Evolutionary conservation across 2,113 vertebrate genomes (phyloP).

Genomic region (Centropristis striata): DNA sequence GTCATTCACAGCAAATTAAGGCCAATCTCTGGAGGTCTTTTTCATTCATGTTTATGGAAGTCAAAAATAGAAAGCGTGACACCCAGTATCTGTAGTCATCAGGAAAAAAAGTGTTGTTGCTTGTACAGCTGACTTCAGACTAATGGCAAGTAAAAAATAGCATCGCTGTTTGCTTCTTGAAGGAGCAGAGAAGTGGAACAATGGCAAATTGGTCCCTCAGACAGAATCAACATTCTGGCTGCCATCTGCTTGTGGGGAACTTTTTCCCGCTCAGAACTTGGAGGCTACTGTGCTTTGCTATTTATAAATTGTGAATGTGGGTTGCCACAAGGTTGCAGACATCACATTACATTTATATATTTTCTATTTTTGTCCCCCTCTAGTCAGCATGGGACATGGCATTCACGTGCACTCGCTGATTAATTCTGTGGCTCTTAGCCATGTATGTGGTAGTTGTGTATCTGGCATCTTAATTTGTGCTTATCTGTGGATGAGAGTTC

Average conservation of each 20-base stretch:
- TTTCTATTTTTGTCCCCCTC: not conserved
- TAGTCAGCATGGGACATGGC: not conserved
- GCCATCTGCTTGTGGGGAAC: constrained; percentile 38
- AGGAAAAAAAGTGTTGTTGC: not conserved
- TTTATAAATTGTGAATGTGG: constrained; percentile 34
- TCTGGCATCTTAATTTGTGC: not conserved
- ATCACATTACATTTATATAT: constrained; percentile 7
- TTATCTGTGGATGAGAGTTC: not conserved
- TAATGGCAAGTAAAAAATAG: constrained; percentile 50
- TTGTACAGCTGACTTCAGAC: constrained; percentile 20
- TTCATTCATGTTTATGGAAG: not conserved
- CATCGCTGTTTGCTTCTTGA: constrained; percentile 19
- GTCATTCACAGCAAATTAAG: constrained; percentile 11
- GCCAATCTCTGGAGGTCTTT: constrained; percentile 1
- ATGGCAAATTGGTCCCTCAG: constrained; percentile 19
- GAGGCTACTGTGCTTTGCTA: constrained; percentile 26
- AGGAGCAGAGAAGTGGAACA: constrained; percentile 31
- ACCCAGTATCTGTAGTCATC: constrained; percentile 5
- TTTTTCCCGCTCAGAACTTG: constrained; percentile 23
- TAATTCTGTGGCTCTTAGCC: not conserved
- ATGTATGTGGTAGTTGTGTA: not conserved
- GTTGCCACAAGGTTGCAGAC: constrained; percentile 5
- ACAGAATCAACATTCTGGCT: constrained; percentile 18
- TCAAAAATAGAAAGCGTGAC: not conserved
- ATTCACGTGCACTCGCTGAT: not conserved